Conservation (phyloP, 2,888 invertebrate genomes). For the Liodrosophila aerea region DNA sequence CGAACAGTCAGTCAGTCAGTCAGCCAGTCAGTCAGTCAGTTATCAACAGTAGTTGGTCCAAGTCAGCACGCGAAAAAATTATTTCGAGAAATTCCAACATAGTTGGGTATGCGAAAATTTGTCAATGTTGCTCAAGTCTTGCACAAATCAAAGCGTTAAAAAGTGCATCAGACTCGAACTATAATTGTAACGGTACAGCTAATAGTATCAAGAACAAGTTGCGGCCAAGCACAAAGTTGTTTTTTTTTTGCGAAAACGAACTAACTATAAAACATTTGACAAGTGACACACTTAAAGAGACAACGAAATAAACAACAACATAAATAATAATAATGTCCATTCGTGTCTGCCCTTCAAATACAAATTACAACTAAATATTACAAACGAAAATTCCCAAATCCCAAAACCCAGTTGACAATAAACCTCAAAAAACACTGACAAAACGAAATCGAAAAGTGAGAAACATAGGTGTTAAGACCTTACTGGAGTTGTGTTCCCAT, state of each 20-base stretch:
- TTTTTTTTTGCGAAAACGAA: constrained; percentile 26
- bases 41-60: constrained; percentile 20
- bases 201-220: constrained; percentile 47
- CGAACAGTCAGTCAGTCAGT: constrained; percentile 26
- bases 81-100: constrained; percentile 51
- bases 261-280: constrained; percentile 25
- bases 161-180: constrained; percentile 9
- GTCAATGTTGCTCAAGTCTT: constrained; percentile 39
- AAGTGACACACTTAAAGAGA: constrained; percentile 50
- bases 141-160: constrained; percentile 45
- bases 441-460: constrained; percentile 3
- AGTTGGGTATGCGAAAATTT: constrained; percentile 55
- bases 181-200: constrained; percentile 30
- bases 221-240: constrained; percentile 46
- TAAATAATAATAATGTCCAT: constrained; percentile 27
- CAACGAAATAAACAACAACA: constrained; percentile 2
- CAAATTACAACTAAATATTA: constrained; percentile 44
- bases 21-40: constrained; percentile 15
- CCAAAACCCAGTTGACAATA: constrained; percentile 36
- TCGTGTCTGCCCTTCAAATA: constrained; percentile 57
- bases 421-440: constrained; percentile 19
- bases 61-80: constrained; percentile 28
- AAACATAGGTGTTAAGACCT: constrained; percentile 23
- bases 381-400: constrained; percentile 16
- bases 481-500: constrained; percentile 30